Conservation (phyloP, 2,797 vertebrate species). For the Microctenopoma stevenorrisi region DNA sequence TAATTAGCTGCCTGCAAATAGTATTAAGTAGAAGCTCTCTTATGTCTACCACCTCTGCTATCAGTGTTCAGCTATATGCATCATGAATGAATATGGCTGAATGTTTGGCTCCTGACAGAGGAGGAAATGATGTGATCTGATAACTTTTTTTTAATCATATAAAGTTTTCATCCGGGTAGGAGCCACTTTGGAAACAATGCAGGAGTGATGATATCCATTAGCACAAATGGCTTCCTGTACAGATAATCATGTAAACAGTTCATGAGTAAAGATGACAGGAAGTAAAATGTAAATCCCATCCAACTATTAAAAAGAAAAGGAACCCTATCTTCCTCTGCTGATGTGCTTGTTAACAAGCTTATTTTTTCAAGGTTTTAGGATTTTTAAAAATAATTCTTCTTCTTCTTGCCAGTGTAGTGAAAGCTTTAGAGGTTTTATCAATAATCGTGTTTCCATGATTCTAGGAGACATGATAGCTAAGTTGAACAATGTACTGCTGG, state of each 20-base stretch:
- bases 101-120: neutral
- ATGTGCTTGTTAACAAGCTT: neutral
- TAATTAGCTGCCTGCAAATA: too few relatives aligned
- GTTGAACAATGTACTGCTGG: neutral
- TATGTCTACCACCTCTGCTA: too few relatives aligned
- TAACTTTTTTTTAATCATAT: neutral
- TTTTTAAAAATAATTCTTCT: too few relatives aligned
- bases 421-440: neutral
- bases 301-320: neutral
- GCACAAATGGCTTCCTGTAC: neutral
- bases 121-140: neutral
- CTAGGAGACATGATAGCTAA: neutral
- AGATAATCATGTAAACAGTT: neutral
- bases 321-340: conserved; percentile 36
- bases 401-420: neutral
- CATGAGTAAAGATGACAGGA: neutral
- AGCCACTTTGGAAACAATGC: neutral
- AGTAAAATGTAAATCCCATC: too few relatives aligned
- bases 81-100: neutral
- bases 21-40: too few relatives aligned
- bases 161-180: neutral
- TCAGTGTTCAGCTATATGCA: neutral
- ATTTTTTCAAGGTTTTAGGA: too few relatives aligned
- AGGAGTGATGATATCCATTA: neutral
- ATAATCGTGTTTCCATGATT: too few relatives aligned